Conservation (phyloP, 2,113 vertebrate genomes). For the Saguinus imperator region DNA sequence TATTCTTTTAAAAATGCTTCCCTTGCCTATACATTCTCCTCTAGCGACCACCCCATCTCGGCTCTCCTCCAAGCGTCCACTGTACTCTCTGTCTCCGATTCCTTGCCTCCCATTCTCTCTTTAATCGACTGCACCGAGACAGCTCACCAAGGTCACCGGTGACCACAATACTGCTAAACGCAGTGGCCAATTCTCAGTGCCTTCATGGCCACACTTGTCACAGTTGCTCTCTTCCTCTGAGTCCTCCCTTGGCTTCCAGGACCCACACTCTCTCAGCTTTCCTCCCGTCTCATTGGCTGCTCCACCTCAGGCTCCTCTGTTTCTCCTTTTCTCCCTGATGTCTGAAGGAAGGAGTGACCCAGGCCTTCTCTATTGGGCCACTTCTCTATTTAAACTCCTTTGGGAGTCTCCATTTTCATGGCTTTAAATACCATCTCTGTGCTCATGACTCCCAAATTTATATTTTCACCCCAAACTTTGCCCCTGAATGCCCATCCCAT, state of each 20-base stretch:
- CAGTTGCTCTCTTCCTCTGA: not conserved
- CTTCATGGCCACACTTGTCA: not conserved
- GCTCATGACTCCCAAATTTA: not conserved
- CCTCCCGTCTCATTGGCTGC: not conserved
- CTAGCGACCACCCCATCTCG: not conserved
- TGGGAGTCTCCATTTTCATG: not conserved
- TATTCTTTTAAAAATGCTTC: not conserved
- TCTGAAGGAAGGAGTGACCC: not conserved
- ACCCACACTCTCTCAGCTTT: not conserved
- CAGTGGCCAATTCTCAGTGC: not conserved
- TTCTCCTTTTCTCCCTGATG: not conserved
- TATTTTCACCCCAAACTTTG: not conserved
- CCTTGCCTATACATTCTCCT: not conserved
- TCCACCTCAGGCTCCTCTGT: not conserved
- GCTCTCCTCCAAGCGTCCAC: not conserved
- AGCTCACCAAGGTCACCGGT: not conserved
- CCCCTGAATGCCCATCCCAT: not conserved
- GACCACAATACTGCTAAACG: not conserved
- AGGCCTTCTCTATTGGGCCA: too few species aligned
- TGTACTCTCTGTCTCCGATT: not conserved
- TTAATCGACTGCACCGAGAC: not conserved
- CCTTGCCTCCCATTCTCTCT: not conserved
- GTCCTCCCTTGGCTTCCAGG: not conserved
- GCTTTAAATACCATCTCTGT: not conserved
- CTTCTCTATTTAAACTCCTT: not conserved